Conservation (phyloP, 2,113 vertebrate genomes). For the Calcarius ornatus region DNA sequence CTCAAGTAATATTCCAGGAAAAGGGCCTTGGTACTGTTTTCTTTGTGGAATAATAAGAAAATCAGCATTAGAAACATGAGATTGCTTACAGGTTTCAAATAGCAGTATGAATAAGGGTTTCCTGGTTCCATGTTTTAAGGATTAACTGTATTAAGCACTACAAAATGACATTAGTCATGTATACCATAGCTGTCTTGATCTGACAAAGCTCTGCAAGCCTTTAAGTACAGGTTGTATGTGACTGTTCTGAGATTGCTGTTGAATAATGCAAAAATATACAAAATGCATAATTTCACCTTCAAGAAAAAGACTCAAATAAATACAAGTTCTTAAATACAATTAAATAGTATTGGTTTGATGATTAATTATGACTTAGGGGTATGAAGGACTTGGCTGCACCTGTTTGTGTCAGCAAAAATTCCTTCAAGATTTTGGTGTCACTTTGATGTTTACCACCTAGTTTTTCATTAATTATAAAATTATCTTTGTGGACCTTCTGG, state of each 20-base stretch:
- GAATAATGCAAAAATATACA: not conserved
- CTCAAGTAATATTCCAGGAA: constrained; percentile 41
- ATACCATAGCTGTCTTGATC: constrained; percentile 22
- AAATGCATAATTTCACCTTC: not conserved
- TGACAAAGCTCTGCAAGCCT: constrained; percentile 19
- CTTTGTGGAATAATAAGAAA: constrained; percentile 54
- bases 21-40: constrained; percentile 49
- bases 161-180: constrained; percentile 10
- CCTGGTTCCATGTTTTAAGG: constrained; percentile 25
- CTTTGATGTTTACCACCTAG: not conserved
- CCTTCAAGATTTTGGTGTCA: not conserved
- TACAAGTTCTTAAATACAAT: not conserved
- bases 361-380: not conserved
- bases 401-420: not conserved
- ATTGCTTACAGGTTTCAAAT: constrained; percentile 20
- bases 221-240: not conserved
- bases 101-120: not conserved
- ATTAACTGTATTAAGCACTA: constrained; percentile 8
- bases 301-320: not conserved
- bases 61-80: not conserved
- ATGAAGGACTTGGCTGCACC: not conserved
- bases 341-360: not conserved
- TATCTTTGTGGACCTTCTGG: not conserved
- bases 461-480: not conserved
- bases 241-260: not conserved